A percentile compares a stretch with the other conserved stretches of the same genome.
These are phyloP conservation scores for Tupaia chinensis DNA, from an alignment of 2,113 vertebrate genomes.

Conservation along the genomic window DNA sequence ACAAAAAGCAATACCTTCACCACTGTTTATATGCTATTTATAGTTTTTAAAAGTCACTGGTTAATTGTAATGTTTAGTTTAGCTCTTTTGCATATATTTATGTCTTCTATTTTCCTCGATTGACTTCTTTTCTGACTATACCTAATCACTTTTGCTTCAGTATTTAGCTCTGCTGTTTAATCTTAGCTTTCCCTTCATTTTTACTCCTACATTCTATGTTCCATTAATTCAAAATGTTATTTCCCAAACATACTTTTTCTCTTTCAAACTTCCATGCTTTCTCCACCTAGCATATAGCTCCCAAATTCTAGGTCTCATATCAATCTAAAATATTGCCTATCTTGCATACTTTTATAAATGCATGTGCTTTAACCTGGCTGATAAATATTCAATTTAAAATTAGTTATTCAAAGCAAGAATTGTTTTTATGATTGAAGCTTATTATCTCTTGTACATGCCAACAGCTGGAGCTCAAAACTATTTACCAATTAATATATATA, in stretches of 20 bases:
- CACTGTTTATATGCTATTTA: not conserved
- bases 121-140: not conserved
- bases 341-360: not conserved
- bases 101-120: not conserved
- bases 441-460: constrained; percentile 12
- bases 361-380: not conserved
- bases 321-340: not conserved
- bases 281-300: not conserved
- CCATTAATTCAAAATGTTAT: not conserved
- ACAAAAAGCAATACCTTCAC: not conserved
- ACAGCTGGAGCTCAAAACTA: not conserved
- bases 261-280: not conserved
- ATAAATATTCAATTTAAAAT: not conserved
- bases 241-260: not conserved
- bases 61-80: not conserved
- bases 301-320: not conserved
- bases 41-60: not conserved
- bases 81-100: not conserved
- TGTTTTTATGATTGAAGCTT: not conserved
- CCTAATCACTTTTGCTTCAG: not conserved
- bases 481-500: not conserved
- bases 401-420: not conserved
- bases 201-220: not conserved
- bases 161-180: not conserved
- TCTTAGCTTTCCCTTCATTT: not conserved